Base-by-base conservation (phyloP, 2,113 vertebrate species). In the Indri indri region DNA sequence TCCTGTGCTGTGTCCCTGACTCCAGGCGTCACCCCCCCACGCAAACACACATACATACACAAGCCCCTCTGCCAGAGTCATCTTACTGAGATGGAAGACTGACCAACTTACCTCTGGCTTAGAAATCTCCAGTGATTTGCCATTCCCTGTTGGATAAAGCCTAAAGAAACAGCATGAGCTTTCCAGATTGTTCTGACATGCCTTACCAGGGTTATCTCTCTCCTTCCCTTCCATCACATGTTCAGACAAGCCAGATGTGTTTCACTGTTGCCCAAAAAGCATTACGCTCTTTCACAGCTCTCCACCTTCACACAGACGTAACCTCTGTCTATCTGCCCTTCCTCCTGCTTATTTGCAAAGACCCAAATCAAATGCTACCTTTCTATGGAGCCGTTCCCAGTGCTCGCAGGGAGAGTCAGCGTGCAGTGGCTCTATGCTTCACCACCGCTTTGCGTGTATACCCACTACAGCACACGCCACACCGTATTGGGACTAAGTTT, bases 91-190 rank as follows among this genome's bases (percentile, higher is more conserved):
- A 71, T 27, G 45, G 52, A 79, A 83, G 4, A 22, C 63, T 94
- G 68, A 70, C 30, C 22, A 37, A 7, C 8, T 42, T 90, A 57
- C 93, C 45, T 18, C 45, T 87, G 54, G 12, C 37, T 95, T 95
- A 90, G 37, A 92, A 91, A 85, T 89, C 54, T 50, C 47, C n/a
- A 81, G 9, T 61, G 73, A 82, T 34, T 86, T 74, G 20, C 14
- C n/a, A 73, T 40, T 59, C 22, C n/a, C 59, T 37, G 9, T 82
- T 83, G 14, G 37, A 80, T 73, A 5, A 63, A 83, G 34, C 52
- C 37, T 95, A 73, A 45, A 45, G 18, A 70, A 88, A 63, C 27
- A 52, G 32, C 8, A 7, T 30, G 50, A 40, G 3, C 47, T 85
- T 79, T 68, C 80, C 63, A 34, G 16, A n/a, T 8, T 70, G 7